Conservation (phyloP, 2,113 vertebrate genomes). For the Festucalex cinctus region DNA sequence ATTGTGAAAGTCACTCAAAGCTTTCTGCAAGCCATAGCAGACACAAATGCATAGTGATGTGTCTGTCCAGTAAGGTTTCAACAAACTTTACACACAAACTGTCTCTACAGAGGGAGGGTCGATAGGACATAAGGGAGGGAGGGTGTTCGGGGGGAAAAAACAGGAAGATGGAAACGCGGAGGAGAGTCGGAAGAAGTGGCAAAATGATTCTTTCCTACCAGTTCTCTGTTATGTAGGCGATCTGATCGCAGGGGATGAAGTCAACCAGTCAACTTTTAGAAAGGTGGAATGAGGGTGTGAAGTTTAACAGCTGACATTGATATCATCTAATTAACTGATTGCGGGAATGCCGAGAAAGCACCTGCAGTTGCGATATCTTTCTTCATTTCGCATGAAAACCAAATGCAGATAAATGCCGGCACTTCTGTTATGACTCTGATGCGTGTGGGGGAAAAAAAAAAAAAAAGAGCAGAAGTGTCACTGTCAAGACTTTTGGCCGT, state of each 20-base stretch:
- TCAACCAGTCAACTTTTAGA: not conserved
- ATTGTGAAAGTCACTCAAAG: constrained; percentile 28
- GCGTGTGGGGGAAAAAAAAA: constrained; percentile 14
- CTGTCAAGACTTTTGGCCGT: constrained; percentile 46
- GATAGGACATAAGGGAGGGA: not conserved
- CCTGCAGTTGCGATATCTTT: not conserved
- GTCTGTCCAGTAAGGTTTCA: constrained; percentile 42
- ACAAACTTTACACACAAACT: constrained; percentile 3
- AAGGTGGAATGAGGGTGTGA: not conserved
- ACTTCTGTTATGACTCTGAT: not conserved
- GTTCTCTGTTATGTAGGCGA: not conserved
- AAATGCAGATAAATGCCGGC: not conserved
- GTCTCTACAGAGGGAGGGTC: not conserved
- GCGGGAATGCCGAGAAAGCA: not conserved
- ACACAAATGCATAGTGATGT: constrained; percentile 46
- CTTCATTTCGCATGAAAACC: not conserved
- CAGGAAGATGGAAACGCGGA: not conserved
- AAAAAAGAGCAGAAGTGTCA: constrained; percentile 25
- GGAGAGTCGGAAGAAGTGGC: not conserved
- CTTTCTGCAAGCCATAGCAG: constrained; percentile 35
- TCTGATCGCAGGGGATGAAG: not conserved
- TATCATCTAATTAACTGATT: not conserved
- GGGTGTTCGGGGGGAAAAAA: not conserved
- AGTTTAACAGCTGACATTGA: not conserved
- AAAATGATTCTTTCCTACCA: not conserved